These are phyloP conservation scores for Scaptomyza reducta DNA, from an alignment of 2,888 invertebrate genomes.

Conservation along the genomic window DNA sequence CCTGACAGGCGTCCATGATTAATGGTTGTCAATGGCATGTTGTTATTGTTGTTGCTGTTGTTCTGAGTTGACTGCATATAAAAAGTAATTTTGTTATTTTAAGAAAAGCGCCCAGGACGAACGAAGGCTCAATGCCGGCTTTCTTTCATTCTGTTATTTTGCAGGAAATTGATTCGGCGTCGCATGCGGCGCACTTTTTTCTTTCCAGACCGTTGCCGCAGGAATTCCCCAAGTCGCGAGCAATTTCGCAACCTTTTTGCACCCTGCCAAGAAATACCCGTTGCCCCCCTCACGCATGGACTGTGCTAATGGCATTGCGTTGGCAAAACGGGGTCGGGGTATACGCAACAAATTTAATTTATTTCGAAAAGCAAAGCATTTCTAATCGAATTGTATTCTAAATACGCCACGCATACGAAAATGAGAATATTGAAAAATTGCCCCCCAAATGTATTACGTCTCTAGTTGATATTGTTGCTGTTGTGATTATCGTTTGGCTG, in stretches of 20 bases:
- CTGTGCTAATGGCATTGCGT: conserved; percentile 80
- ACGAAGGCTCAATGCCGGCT: conserved; percentile 28
- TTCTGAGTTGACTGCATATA: conserved; percentile 66
- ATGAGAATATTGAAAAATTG: conserved; percentile 76
- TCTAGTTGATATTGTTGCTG: conserved; percentile 24
- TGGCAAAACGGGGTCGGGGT: conserved; percentile 4
- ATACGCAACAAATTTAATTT: conserved; percentile 80
- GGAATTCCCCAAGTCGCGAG: conserved; percentile 75
- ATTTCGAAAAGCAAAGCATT: conserved; percentile 82
- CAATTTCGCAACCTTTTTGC: conserved; percentile 69
- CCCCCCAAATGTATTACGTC: conserved; percentile 52
- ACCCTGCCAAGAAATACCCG: conserved; percentile 59
- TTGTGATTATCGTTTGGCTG: conserved; percentile 35
- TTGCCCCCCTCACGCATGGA: conserved; percentile 38
- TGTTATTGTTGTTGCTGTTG: conserved; percentile 50
- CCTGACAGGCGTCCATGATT: conserved; percentile 85
- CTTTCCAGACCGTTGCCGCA: conserved; percentile 69
- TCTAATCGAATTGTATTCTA: conserved; percentile 83
- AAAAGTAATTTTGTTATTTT: conserved; percentile 79
- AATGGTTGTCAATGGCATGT: conserved; percentile 84
- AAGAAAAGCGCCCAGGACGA: conserved; percentile 69
- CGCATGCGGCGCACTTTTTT: conserved; percentile 65
- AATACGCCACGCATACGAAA: conserved; percentile 80
- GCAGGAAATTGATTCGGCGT: conserved; percentile 79
- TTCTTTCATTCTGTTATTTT: conserved; percentile 39